Conservation (phyloP, 2,888 invertebrate genomes). For the Rhaphigaster nebulosa region DNA sequence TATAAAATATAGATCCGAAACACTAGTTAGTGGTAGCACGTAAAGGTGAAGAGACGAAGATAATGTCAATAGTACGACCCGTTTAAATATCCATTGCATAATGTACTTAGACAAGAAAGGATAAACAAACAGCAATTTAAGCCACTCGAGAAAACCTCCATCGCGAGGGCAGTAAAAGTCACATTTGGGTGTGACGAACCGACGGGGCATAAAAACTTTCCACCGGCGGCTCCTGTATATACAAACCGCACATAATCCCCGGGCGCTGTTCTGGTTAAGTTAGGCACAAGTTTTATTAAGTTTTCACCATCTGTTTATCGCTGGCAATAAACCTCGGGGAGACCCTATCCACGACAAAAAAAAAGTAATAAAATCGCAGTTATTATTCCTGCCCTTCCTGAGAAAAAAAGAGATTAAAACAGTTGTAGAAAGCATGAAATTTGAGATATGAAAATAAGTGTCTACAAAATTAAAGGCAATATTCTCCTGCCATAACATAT, state of each 20-base stretch:
- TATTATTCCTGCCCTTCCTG: background rate
- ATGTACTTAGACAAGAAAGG: background rate
- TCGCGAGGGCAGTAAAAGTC: background rate
- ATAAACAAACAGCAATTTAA: background rate
- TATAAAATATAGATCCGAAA: background rate
- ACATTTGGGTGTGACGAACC: conserved; percentile 1
- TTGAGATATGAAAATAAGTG: background rate
- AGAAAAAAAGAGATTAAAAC: background rate
- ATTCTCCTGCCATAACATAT: no score
- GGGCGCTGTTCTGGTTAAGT: conserved; percentile 25
- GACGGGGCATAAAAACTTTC: background rate
- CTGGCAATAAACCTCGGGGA: conserved; percentile 8
- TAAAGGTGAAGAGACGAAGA: background rate
- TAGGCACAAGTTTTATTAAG: conserved; percentile 36
- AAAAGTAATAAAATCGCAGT: background rate
- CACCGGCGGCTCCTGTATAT: background rate
- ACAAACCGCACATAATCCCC: conserved; percentile 24
- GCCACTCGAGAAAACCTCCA: background rate
- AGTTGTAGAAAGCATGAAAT: background rate
- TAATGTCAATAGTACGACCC: background rate
- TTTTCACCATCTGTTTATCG: conserved; percentile 42
- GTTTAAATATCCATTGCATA: background rate
- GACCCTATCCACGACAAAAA: background rate
- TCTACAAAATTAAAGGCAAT: background rate
- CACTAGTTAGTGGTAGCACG: background rate